phyloP scores from a whole-genome alignment of 2,888 invertebrate species.

The Amiota communis region DNA sequence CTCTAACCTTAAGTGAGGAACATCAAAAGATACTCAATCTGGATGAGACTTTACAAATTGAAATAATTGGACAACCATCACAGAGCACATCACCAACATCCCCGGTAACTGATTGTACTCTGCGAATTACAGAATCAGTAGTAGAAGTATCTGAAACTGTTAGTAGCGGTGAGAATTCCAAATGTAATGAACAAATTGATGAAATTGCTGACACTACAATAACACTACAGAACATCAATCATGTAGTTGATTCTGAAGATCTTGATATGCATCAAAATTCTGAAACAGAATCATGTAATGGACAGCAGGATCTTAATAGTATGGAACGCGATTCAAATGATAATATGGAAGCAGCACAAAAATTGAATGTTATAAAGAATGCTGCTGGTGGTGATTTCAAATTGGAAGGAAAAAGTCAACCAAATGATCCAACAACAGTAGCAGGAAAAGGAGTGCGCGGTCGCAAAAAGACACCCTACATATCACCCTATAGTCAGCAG shows the following conservation, averaged over 20 bases:
- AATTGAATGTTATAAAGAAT: constrained; percentile 45
- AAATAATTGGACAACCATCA: constrained; percentile 64
- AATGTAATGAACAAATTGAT: too few relatives aligned
- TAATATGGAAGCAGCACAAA: constrained; percentile 6
- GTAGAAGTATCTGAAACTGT: too few relatives aligned
- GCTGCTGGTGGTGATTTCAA: constrained; percentile 45
- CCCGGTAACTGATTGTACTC: constrained; percentile 66
- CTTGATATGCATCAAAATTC: constrained; percentile 74
- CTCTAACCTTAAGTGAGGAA: constrained; percentile 50
- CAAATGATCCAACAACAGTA: constrained; percentile 74
- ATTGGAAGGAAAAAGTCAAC: constrained; percentile 59
- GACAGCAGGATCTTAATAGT: constrained; percentile 41
- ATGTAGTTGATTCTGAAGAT: constrained; percentile 5
- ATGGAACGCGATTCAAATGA: constrained; percentile 32
- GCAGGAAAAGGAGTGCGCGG: constrained; percentile 68
- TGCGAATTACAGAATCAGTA: too few relatives aligned
- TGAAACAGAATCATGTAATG: constrained; percentile 75
- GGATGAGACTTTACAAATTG: constrained; percentile 70
- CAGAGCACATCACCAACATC: constrained; percentile 60
- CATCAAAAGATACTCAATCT: constrained; percentile 54
- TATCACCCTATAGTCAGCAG: constrained; percentile 76
- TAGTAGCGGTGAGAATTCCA: too few relatives aligned
- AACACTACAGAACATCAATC: neutral
- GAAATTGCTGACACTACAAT: constrained; percentile 47
- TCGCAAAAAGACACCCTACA: constrained; percentile 79